Evolutionary conservation across 1,140 invertebrate genomes (phyloP).

Genomic region (Drosophila oshimai): DNA sequence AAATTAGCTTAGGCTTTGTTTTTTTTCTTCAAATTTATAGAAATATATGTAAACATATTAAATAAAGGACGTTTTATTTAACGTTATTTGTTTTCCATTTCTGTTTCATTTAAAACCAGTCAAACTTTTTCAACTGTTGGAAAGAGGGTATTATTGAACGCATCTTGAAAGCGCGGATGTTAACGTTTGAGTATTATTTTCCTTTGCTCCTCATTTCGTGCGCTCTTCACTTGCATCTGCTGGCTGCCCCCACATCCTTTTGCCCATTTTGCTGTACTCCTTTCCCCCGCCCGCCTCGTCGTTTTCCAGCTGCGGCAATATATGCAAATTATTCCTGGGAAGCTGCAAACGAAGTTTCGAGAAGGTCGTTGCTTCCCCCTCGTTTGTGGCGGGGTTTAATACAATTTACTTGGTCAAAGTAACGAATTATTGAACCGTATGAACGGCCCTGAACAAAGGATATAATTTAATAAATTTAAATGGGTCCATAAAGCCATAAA

Average conservation of each 20-base stretch:
- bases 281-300: not conserved
- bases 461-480: conserved; percentile 28
- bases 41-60: too few species aligned
- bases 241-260: conserved; percentile 11
- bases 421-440: conserved; percentile 29
- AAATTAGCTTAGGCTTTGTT: too few species aligned
- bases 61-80: too few species aligned
- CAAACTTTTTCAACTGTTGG: not conserved
- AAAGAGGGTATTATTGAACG: conserved; percentile 8
- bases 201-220: conserved; percentile 12
- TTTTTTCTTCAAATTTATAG: too few species aligned
- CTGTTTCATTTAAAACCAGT: not conserved
- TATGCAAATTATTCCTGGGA: conserved; percentile 41
- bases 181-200: conserved; percentile 27
- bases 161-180: not conserved
- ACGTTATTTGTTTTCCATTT: too few species aligned
- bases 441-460: not conserved
- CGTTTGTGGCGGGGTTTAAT: conserved; percentile 3
- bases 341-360: not conserved
- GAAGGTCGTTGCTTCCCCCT: not conserved
- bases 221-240: conserved; percentile 27
- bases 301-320: conserved; percentile 24
- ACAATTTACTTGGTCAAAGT: conserved; percentile 17
- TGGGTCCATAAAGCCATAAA: not conserved
- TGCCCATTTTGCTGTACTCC: not conserved